These are phyloP conservation scores for Lepas anatifera DNA, from an alignment of 2,888 invertebrate genomes.

Conservation along the genomic window DNA sequence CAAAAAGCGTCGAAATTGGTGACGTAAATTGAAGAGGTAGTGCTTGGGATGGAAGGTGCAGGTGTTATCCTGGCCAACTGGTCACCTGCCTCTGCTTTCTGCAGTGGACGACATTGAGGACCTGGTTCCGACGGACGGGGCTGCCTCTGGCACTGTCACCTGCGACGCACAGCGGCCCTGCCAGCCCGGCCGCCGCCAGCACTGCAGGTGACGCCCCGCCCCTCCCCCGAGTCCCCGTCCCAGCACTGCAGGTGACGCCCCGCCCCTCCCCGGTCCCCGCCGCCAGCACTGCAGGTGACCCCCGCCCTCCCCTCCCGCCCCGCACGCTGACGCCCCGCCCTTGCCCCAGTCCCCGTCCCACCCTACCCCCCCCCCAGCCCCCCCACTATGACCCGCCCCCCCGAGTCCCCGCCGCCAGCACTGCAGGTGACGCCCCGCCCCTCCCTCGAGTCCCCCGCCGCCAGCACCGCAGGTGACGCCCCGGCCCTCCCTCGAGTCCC, in stretches of 20 bases:
- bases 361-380: background rate
- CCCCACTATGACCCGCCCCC: no score
- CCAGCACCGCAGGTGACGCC: background rate
- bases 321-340: no score
- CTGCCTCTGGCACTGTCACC: background rate
- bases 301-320: background rate
- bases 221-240: background rate
- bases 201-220: background rate
- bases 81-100: background rate
- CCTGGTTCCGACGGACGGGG: background rate
- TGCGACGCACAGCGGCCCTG: background rate
- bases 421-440: background rate
- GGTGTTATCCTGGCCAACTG: no score
- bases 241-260: background rate
- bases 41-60: no score
- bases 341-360: background rate
- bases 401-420: background rate
- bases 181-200: background rate
- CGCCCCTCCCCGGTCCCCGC: no score
- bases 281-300: background rate
- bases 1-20: no score
- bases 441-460: background rate
- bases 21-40: no score
- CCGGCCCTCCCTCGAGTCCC: no score
- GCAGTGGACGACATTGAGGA: slow-evolving; percentile 7